phyloP scores from a whole-genome alignment of 2,797 vertebrate genomes.

The Simalia tracyae region DNA sequence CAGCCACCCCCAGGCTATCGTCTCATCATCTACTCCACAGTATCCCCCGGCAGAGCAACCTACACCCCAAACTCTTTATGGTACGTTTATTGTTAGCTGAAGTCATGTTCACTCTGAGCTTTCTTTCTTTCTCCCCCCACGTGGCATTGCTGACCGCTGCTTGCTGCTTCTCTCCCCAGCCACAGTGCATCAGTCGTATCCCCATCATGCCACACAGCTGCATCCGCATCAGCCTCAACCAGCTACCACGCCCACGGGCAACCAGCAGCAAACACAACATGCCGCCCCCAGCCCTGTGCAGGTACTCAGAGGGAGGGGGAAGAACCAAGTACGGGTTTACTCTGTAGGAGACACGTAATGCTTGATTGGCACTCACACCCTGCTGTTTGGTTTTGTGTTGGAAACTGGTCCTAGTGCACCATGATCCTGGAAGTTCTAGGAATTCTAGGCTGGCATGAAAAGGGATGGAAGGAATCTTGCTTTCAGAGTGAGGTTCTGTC shows the following conservation, averaged over 20 bases:
- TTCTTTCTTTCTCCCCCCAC: neutral
- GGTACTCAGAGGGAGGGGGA: slow-evolving; percentile 68
- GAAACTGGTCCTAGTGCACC: neutral
- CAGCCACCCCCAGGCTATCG: slow-evolving; percentile 85
- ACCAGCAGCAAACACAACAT: slow-evolving; percentile 88
- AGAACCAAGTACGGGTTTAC: neutral
- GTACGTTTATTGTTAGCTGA: slow-evolving; percentile 65
- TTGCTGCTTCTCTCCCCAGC: slow-evolving; percentile 45
- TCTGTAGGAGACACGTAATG: neutral
- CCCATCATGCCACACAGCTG: slow-evolving; percentile 86
- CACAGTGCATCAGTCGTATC: slow-evolving; percentile 85
- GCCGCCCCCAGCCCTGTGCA: slow-evolving; percentile 90
- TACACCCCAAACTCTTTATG: slow-evolving; percentile 89
- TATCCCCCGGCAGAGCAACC: slow-evolving; percentile 84
- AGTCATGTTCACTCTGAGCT: neutral
- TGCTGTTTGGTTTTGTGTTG: slow-evolving; percentile 2
- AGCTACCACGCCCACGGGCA: slow-evolving; percentile 90
- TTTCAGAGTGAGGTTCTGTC: neutral
- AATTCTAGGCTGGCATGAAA: neutral
- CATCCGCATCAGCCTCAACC: slow-evolving; percentile 87
- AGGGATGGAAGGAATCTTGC: neutral
- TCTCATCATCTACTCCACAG: slow-evolving; percentile 85
- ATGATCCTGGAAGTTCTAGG: neutral
- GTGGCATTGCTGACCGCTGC: slow-evolving; percentile 11
- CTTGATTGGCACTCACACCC: slow-evolving; percentile 1